A percentile compares a stretch with the other conserved stretches of the same genome.
Conservation (phyloP, 2,113 vertebrate genomes). For the Nematolebias whitei region DNA sequence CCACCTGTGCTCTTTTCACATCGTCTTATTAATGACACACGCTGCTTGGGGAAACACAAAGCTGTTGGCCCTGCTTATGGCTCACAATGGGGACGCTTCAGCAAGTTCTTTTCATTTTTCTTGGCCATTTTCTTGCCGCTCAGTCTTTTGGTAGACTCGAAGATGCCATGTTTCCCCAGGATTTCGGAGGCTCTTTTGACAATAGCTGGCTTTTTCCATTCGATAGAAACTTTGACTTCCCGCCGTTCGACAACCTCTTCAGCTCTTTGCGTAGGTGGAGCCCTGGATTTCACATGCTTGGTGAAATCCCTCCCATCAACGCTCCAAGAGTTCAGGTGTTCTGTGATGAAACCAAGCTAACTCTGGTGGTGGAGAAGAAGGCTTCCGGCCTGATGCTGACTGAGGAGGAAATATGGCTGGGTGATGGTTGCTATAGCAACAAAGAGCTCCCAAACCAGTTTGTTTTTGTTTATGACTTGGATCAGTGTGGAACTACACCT, state of each 20-base stretch:
- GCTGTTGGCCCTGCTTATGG: background rate
- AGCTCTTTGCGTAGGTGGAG: constrained; percentile 33
- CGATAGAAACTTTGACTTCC: constrained; percentile 16
- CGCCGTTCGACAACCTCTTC: constrained; percentile 30
- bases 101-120: constrained; percentile 17
- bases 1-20: constrained; percentile 33
- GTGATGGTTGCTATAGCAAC: constrained; percentile 61
- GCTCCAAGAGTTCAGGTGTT: constrained; percentile 58
- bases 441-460: constrained; percentile 34
- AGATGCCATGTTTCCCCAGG: background rate
- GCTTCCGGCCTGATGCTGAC: constrained; percentile 8
- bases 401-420: constrained; percentile 41
- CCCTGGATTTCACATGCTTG: constrained; percentile 25
- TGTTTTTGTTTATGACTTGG: constrained; percentile 57
- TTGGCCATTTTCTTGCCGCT: constrained; percentile 12
- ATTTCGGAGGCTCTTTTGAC: background rate
- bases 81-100: constrained; percentile 22
- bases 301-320: constrained; percentile 1
- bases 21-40: constrained; percentile 26
- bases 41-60: accelerated
- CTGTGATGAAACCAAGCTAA: constrained; percentile 51
- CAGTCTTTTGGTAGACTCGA: background rate
- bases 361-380: constrained; percentile 50
- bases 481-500: constrained; percentile 59
- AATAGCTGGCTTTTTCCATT: constrained; percentile 4